Percentiles rank a stretch among this genome's conserved stretches.
These are phyloP conservation scores for Palythoa grandis DNA, from an alignment of 92 coral and sea anemone genomes.

Conservation along the genomic window DNA sequence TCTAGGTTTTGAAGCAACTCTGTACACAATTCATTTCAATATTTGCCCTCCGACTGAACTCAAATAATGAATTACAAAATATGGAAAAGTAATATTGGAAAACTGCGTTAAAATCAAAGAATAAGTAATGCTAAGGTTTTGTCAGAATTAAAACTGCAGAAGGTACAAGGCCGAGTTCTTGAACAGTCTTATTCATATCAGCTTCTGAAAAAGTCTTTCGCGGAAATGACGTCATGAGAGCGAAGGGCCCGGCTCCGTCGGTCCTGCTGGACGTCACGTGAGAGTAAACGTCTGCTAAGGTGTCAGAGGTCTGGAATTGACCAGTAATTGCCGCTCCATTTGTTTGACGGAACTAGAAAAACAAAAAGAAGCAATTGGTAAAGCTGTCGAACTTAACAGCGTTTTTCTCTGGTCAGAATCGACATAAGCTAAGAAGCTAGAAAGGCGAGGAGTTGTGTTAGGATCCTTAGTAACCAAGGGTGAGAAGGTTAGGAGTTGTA, in stretches of 20 bases:
- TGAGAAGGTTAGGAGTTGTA: background rate
- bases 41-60: background rate
- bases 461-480: no score
- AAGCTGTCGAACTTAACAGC: background rate
- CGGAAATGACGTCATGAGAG: constrained; percentile 95
- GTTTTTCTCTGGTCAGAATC: background rate
- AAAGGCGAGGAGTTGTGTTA: no score
- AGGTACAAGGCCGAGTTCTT: constrained; percentile 90
- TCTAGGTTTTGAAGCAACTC: background rate
- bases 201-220: constrained; percentile 86
- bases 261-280: constrained; percentile 83
- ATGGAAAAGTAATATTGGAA: background rate
- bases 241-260: constrained; percentile 84
- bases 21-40: background rate
- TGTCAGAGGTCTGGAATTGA: constrained; percentile 85
- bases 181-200: constrained; percentile 82
- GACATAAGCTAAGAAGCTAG: no score
- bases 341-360: constrained; percentile 86
- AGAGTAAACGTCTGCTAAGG: constrained; percentile 69
- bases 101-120: background rate
- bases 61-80: background rate
- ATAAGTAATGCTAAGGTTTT: constrained; percentile 52
- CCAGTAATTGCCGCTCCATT: constrained; percentile 89
- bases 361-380: background rate
- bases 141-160: constrained; percentile 91